Base-by-base conservation (phyloP, 2,888 invertebrate species). In the Nymphalis polychloros region DNA sequence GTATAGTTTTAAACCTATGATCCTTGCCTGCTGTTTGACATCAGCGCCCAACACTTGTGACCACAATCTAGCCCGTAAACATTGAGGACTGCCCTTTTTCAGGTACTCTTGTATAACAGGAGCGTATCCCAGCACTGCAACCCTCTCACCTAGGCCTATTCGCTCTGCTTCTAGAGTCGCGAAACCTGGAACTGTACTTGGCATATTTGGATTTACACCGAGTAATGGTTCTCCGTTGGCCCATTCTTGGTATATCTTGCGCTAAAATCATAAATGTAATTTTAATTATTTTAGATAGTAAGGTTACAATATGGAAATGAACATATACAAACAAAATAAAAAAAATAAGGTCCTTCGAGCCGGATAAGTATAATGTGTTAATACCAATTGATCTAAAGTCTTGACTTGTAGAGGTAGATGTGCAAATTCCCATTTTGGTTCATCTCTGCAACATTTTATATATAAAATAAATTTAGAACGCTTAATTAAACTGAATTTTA, bases 101-200 rank as follows among this genome's bases (percentile, higher is more conserved):
- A 98, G 90, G 84, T 96, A 97, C 89, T 98, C 98, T 85, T 98
- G 97, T 50, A 97, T 96, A 48, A 98, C 93, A 0, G 98, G 97
- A 0, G 97, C 96, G 83, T 97, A 97, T 73, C 96, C 96, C 59
- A 95, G 94, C 20, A 94, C 93, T 17, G 97, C 88, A 19, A 98
- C 96, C 75, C 95, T 94, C 80, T 96, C 96, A 2, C 97, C 97
- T n/a, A 97, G 89, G 23, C 93, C 86, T 27, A 95, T 94, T 68
- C 97, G 90, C 83, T 97, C 97, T 6, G 93, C 93, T 83, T 96
- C 95, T 63, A 96, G 87, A 71, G 93, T 92, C 60, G 94, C 76
- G 83, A 93, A 93, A 76, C 94, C 93, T 70, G 94, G 85, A 20
- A 87, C 86, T 31, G 89, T 79, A 48, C 93, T 93, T 5, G 94